Percentiles rank a stretch among this genome's conserved stretches.
These are phyloP conservation scores for Enoplolaimus lenunculus DNA, from an alignment of 2,888 invertebrate species.

Conservation along the genomic window DNA sequence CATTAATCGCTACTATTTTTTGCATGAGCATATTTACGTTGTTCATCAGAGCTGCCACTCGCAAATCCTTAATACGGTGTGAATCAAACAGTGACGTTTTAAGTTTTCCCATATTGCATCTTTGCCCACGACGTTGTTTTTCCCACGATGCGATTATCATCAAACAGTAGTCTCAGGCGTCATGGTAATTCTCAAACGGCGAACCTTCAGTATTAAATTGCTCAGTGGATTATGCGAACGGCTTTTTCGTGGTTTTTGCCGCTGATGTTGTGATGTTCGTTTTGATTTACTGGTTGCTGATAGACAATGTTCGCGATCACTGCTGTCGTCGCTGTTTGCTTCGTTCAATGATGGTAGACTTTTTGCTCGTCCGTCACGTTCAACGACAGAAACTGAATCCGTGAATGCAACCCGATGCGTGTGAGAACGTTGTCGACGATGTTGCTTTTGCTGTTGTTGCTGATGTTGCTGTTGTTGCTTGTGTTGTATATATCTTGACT, in stretches of 20 bases:
- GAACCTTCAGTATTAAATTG: slow-evolving; percentile 1
- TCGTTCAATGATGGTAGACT: not conserved
- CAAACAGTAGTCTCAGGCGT: slow-evolving; percentile 10
- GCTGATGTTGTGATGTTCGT: not conserved
- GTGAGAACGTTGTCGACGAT: not conserved
- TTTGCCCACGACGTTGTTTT: no score
- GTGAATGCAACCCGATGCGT: not conserved
- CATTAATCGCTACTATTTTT: no score
- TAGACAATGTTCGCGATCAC: not conserved
- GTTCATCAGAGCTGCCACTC: no score
- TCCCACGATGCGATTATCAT: no score
- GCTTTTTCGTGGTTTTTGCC: not conserved
- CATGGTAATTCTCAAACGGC: not conserved
- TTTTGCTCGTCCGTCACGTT: not conserved
- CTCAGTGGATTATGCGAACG: not conserved
- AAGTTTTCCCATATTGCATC: no score
- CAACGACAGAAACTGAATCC: not conserved
- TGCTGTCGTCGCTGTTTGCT: not conserved
- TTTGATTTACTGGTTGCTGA: no score
- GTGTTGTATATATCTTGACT: no score
- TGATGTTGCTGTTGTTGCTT: no score
- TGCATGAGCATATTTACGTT: no score
- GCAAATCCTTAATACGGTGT: no score
- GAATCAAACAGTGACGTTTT: no score
- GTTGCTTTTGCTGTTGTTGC: no score